These are phyloP conservation scores for Candidula unifasciata DNA, from an alignment of 2,888 invertebrate species.

Conservation along the genomic window DNA sequence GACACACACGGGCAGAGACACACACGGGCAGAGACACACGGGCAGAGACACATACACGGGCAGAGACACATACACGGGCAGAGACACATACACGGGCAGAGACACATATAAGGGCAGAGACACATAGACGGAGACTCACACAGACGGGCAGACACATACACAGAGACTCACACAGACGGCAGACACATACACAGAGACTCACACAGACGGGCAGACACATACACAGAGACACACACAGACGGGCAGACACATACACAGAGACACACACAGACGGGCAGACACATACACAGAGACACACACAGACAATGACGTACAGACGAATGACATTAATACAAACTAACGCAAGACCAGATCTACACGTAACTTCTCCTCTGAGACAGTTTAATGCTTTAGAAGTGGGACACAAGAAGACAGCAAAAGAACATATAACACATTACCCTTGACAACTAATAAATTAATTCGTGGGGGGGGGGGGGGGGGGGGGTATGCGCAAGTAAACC, in stretches of 20 bases:
- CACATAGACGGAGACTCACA: neutral
- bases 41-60: too few species aligned
- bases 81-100: neutral
- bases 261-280: neutral
- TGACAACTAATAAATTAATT: too few species aligned
- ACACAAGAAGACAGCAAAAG: too few species aligned
- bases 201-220: slow-evolving; percentile 17
- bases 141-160: neutral
- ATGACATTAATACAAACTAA: too few species aligned
- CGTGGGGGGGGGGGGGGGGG: too few species aligned
- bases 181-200: slow-evolving; percentile 19
- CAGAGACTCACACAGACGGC: neutral
- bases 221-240: slow-evolving; percentile 14
- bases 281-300: neutral
- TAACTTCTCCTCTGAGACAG: too few species aligned
- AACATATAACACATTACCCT: too few species aligned
- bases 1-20: too few species aligned
- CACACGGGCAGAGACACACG: too few species aligned
- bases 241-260: neutral
- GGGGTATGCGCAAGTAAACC: too few species aligned
- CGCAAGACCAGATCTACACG: too few species aligned
- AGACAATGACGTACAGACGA: neutral
- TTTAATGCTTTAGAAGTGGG: too few species aligned
- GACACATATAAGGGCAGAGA: neutral
- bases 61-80: neutral